Evolutionary conservation across 2,888 invertebrate species (phyloP), one percentile per base, ranked within the genome.

Genomic region (Prosopocoilus inquinatus): DNA sequence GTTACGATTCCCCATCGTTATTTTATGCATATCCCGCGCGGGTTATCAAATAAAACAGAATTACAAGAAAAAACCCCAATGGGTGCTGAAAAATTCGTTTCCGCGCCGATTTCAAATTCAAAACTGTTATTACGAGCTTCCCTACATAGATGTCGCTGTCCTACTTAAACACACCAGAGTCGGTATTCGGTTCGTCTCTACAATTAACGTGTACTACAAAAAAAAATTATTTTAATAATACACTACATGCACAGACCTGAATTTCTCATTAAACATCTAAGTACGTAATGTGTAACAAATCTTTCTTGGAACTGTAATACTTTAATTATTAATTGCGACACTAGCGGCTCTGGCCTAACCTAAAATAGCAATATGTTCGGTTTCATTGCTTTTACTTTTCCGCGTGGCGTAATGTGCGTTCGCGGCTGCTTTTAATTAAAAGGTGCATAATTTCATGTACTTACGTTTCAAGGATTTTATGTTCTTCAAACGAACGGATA

Each of bases 1-100:
- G 56, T 52, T 52, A 56, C 52, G 56, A 47, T 55, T 39, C 39
- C 46, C 45, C 49, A 50, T 55, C 55, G 55, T 55, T 43, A 48
- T 56, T 52, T 56, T 49, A 47, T 48, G 56, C 43, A 56, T 44
- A 56, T 51, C 39, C 47, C 7, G 11, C 1, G 28, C n/a, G 3
- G 13, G n/a, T 20, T 9, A 47, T 20, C 28, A 34, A 36, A 38
- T 16, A 16, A 43, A 38, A 55, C 45, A 33, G 39, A 20, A 46
- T 36, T 16, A 46, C 20, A 41, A 41, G 16, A 41, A 41, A 36
- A 36, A 36, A n/a, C n/a, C n/a, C n/a, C n/a, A 36, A 36, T 1
- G 3, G 5, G 1, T 7, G 20, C 20, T 28, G 20, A 28, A 28
- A 28, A 28, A 28, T 28, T 28, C 20, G 20, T 7, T 28, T 28